Conservation (phyloP, 2,888 invertebrate species). For the Pyralis farinalis region DNA sequence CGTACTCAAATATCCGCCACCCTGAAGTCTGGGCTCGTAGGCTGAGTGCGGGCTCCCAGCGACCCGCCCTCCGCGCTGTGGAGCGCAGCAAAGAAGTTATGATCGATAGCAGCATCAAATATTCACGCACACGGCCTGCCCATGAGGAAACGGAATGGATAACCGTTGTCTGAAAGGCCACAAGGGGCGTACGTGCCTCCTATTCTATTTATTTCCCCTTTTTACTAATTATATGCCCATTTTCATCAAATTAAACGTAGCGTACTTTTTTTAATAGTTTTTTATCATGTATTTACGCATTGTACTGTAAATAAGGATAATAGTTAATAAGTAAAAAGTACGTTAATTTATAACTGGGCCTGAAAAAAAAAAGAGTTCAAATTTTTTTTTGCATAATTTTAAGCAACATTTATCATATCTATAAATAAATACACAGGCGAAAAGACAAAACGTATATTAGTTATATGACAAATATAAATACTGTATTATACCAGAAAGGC, state of each 20-base stretch:
- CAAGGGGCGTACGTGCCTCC: constrained; percentile 47
- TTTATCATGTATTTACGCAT: too few relatives aligned
- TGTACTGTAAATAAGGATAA: too few relatives aligned
- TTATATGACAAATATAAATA: too few relatives aligned
- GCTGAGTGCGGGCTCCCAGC: constrained; percentile 11
- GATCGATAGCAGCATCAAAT: constrained; percentile 77
- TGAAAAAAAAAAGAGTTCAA: too few relatives aligned
- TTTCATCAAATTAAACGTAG: constrained; percentile 35
- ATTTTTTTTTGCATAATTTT: too few relatives aligned
- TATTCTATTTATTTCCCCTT: constrained; percentile 39
- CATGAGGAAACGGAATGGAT: constrained; percentile 64
- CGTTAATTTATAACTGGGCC: too few relatives aligned
- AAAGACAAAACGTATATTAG: too few relatives aligned
- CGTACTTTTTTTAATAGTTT: too few relatives aligned
- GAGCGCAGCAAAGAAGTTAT: constrained; percentile 65
- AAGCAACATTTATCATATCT: too few relatives aligned
- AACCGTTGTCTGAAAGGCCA: constrained; percentile 69
- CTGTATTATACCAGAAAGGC: too few relatives aligned
- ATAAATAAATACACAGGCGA: too few relatives aligned
- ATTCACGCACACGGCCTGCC: constrained; percentile 61
- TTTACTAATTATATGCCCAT: constrained; percentile 49
- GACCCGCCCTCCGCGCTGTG: constrained; percentile 22
- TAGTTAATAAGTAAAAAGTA: too few relatives aligned
- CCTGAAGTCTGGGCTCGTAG: constrained; percentile 2
- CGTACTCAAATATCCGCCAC: constrained; percentile 4